Percentiles rank a stretch among this genome's conserved stretches.
Conservation (phyloP, 2,797 vertebrate genomes). For the Streptopelia turtur region DNA sequence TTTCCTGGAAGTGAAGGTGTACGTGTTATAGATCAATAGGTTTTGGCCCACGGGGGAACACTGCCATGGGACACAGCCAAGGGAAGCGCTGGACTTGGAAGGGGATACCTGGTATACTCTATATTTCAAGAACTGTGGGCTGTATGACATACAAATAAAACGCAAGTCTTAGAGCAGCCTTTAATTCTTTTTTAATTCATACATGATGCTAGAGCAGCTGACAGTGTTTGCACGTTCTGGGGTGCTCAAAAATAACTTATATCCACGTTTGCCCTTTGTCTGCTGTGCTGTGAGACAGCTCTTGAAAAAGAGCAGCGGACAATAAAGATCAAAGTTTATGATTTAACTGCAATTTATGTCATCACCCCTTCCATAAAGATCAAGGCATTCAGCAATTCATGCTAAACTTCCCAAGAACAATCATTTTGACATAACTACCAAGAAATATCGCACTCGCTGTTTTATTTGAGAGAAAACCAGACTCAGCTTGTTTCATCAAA, state of each 20-base stretch:
- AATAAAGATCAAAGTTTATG: not conserved
- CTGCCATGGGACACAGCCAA: not conserved
- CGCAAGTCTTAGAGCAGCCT: not conserved
- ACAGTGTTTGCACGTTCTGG: not conserved
- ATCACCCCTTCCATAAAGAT: not conserved
- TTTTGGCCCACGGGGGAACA: not conserved
- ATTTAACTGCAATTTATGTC: not conserved
- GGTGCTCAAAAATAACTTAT: not conserved
- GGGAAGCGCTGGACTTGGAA: not conserved
- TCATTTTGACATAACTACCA: not conserved
- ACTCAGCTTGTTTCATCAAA: not conserved
- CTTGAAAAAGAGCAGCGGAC: not conserved
- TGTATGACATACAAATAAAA: not conserved
- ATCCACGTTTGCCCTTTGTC: not conserved
- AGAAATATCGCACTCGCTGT: not conserved
- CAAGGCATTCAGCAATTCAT: not conserved
- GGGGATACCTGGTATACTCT: not conserved
- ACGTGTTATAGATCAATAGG: not conserved
- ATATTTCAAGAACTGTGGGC: not conserved
- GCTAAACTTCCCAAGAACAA: not conserved
- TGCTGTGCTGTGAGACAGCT: not conserved
- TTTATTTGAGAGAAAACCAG: conserved; percentile 1
- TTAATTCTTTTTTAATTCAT: not conserved
- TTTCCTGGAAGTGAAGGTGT: not conserved
- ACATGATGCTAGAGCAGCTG: not conserved